Evolutionary conservation across 2,797 vertebrate genomes (phyloP).

Genomic region (Catostomus latipinnis): DNA sequence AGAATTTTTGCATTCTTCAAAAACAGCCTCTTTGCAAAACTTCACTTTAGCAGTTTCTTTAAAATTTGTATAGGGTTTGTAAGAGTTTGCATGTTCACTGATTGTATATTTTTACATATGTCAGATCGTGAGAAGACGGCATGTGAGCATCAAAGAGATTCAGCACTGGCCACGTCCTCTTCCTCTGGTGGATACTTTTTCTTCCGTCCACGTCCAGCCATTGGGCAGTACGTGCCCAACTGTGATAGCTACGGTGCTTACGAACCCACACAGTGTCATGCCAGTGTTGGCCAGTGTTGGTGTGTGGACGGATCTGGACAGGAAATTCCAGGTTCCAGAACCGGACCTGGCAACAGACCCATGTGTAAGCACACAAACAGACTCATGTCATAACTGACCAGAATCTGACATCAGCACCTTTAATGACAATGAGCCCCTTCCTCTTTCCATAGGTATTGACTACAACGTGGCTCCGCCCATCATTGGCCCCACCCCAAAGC

Average conservation of each 20-base stretch:
- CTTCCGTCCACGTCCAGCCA: constrained; percentile 66
- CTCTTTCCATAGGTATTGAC: constrained; percentile 77
- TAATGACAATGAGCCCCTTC: background rate
- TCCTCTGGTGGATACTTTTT: constrained; percentile 38
- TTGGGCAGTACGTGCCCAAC: constrained; percentile 81
- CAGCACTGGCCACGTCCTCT: constrained; percentile 62
- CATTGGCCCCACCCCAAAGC: constrained; percentile 82
- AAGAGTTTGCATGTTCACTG: no score
- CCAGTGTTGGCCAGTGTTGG: constrained; percentile 87
- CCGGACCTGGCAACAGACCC: constrained; percentile 78
- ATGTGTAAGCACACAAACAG: constrained; percentile 83
- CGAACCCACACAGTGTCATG: constrained; percentile 86
- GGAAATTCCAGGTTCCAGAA: constrained; percentile 86
- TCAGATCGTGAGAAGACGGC: constrained; percentile 80
- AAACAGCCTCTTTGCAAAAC: no score
- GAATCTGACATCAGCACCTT: background rate
- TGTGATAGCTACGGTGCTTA: constrained; percentile 88
- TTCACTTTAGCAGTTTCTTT: no score
- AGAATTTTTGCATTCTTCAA: no score
- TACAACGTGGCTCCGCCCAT: constrained; percentile 70
- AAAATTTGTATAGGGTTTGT: no score
- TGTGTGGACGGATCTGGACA: constrained; percentile 88
- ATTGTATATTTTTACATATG: background rate
- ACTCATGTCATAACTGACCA: background rate
- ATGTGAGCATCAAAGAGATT: constrained; percentile 85